A percentile compares a stretch with the other conserved stretches of the same genome.
phyloP scores from a whole-genome alignment of 2,888 invertebrate genomes.

The Meloe dianella region DNA sequence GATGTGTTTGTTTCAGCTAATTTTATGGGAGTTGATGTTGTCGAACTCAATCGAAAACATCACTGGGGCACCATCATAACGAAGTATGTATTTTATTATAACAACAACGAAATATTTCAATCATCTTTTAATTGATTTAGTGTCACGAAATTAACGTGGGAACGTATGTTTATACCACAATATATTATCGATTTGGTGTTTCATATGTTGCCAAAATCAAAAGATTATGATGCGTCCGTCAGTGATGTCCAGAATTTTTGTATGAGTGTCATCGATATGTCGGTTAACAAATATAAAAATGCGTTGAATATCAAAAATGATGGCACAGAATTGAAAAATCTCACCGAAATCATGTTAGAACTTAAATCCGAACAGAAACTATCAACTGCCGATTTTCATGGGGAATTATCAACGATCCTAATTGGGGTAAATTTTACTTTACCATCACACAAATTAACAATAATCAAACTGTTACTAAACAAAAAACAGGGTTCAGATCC shows the following conservation, averaged over 20 bases:
- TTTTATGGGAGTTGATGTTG: not conserved
- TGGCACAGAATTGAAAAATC: not conserved
- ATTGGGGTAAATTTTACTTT: conserved; percentile 34
- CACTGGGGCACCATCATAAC: not conserved
- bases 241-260: no score
- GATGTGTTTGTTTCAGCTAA: not conserved
- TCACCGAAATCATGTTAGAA: not conserved
- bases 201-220: not conserved
- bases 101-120: no score
- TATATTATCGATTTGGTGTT: not conserved
- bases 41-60: not conserved
- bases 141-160: not conserved
- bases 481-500: conserved; percentile 34
- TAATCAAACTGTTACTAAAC: no score
- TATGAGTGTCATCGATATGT: not conserved
- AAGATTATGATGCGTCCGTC: not conserved
- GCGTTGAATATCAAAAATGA: not conserved
- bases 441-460: no score
- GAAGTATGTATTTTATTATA: not conserved
- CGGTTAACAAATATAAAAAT: no score
- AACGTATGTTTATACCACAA: not conserved
- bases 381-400: conserved; percentile 26
- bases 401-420: conserved; percentile 34
- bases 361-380: conserved; percentile 16
- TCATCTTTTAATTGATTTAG: not conserved